Evolutionary conservation across 2,113 vertebrate species (phyloP).

Genomic region (Hippocampus abdominalis): DNA sequence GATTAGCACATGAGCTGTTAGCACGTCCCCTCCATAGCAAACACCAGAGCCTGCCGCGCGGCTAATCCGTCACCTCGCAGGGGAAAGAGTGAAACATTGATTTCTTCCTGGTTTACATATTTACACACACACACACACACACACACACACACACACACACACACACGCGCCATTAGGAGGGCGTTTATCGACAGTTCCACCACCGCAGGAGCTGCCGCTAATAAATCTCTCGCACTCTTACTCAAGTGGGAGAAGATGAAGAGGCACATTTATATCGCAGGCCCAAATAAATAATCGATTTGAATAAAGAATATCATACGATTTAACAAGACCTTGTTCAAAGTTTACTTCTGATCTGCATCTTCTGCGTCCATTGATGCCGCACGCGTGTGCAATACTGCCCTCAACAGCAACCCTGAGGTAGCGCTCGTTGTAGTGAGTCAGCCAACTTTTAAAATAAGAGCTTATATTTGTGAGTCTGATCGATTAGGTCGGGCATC

Average conservation of each 20-base stretch:
- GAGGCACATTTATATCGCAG: conserved; percentile 3
- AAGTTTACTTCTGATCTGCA: conserved; percentile 19
- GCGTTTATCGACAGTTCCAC: conserved; percentile 53
- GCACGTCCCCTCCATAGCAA: conserved; percentile 42
- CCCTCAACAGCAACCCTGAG: conserved; percentile 64
- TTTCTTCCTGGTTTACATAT: conserved; percentile 65
- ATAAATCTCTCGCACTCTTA: conserved; percentile 45
- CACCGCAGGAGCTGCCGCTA: conserved; percentile 42
- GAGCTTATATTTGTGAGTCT: neutral
- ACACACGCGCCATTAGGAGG: conserved; percentile 52
- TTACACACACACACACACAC: conserved; percentile 59
- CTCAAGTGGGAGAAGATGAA: neutral
- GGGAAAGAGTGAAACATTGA: conserved; percentile 53
- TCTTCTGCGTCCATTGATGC: conserved; percentile 39
- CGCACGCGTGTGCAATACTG: conserved; percentile 71
- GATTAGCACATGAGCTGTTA: conserved; percentile 52
- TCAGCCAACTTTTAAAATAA: conserved; percentile 5
- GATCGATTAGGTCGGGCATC: neutral
- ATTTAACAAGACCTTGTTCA: conserved; percentile 4
- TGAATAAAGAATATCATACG: neutral
- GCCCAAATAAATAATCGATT: neutral
- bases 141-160: conserved; percentile 5
- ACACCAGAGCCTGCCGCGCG: conserved; percentile 35
- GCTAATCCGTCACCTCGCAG: conserved; percentile 58
- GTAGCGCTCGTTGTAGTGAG: conserved; percentile 23